phyloP scores from a whole-genome alignment of 2,888 invertebrate genomes.

The Branchipolynoe longqiensis region DNA sequence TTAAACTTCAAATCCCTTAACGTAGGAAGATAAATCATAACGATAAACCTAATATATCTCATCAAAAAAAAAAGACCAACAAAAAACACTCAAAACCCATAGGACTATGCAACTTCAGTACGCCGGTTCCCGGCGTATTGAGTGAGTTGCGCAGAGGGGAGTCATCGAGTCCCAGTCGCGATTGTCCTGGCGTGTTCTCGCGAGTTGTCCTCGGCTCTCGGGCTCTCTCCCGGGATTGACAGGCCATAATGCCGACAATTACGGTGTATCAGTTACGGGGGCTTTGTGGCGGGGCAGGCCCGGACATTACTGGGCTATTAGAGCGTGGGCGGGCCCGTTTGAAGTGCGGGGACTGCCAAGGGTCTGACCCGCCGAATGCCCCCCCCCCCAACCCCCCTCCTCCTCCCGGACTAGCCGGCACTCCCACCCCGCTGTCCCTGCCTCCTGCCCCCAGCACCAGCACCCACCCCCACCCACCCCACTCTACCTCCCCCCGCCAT shows the following conservation, averaged over 20 bases:
- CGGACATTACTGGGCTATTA: constrained; percentile 35
- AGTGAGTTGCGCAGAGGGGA: no score
- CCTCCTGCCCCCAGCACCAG: not conserved
- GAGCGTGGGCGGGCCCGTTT: not conserved
- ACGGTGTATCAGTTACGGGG: constrained; percentile 25
- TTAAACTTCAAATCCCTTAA: no score
- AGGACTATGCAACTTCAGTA: no score
- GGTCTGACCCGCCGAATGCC: not conserved
- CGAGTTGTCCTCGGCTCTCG: constrained; percentile 13
- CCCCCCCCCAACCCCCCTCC: not conserved
- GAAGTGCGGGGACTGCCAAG: constrained; percentile 4
- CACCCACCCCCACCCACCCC: not conserved
- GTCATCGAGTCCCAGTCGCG: no score
- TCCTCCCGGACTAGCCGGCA: not conserved
- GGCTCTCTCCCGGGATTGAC: constrained; percentile 9
- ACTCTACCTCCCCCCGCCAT: no score
- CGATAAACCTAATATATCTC: no score
- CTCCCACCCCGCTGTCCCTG: not conserved
- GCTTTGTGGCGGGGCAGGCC: constrained; percentile 31
- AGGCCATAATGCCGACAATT: constrained; percentile 45
- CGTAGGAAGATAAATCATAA: no score
- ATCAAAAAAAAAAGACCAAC: no score
- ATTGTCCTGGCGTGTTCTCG: constrained; percentile 26
- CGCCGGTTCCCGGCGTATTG: no score
- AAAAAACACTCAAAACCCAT: no score